phyloP scores from a whole-genome alignment of 2,113 vertebrate species.

The Brienomyrus brachyistius region DNA sequence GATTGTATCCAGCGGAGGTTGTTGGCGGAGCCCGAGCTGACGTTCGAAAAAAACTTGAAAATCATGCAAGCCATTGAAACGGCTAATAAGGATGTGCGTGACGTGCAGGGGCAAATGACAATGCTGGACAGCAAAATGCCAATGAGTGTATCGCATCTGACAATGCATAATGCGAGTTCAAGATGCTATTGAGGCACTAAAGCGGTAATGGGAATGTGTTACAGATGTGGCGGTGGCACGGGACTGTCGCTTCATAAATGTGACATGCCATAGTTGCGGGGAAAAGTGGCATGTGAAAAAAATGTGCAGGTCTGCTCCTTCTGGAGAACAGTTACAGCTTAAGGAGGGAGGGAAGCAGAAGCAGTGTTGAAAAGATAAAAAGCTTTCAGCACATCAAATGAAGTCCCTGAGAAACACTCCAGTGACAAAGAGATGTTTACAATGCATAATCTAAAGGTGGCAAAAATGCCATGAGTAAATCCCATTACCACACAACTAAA shows the following conservation, averaged over 20 bases:
- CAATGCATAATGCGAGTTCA: neutral
- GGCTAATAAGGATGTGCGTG: neutral
- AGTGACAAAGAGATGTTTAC: too few relatives aligned
- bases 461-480: too few relatives aligned
- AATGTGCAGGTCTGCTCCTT: too few relatives aligned
- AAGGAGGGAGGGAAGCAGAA: too few relatives aligned
- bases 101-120: neutral
- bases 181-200: neutral
- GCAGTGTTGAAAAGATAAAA: too few relatives aligned
- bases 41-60: constrained; percentile 4
- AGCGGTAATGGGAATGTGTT: neutral
- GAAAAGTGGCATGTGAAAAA: too few relatives aligned
- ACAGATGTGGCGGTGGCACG: neutral
- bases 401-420: too few relatives aligned
- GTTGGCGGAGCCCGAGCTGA: neutral
- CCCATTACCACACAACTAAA: too few relatives aligned
- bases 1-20: neutral
- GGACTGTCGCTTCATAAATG: neutral
- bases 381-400: too few relatives aligned
- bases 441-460: too few relatives aligned
- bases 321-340: too few relatives aligned
- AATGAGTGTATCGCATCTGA: neutral
- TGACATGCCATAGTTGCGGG: neutral
- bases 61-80: neutral
- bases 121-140: neutral